phyloP scores from a whole-genome alignment of 64 coral and sea anemone species.

The Actinia equina region DNA sequence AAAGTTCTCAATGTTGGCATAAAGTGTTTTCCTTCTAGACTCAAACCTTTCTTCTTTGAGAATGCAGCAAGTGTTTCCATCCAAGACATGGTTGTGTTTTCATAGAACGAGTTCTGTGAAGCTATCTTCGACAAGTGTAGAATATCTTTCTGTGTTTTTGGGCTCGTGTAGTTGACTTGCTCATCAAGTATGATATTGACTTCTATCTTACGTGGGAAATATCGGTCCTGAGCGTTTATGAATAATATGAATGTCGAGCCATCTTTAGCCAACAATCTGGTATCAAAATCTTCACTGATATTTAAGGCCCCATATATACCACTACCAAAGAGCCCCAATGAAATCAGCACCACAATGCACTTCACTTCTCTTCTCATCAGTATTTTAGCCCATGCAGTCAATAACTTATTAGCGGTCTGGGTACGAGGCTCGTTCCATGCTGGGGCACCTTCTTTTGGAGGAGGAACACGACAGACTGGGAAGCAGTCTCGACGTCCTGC shows the following conservation, averaged over 20 bases:
- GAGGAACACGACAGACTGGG: constrained; percentile 41
- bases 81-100: constrained; percentile 43
- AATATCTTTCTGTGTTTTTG: constrained; percentile 37
- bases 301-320: constrained; percentile 45
- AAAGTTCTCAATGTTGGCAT: constrained; percentile 45
- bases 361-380: background rate
- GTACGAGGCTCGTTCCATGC: constrained; percentile 53
- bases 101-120: constrained; percentile 39
- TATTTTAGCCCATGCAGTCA: constrained; percentile 22
- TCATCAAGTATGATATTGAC: constrained; percentile 42
- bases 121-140: constrained; percentile 46
- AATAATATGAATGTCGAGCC: constrained; percentile 43
- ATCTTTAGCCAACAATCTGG: constrained; percentile 43
- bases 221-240: constrained; percentile 30
- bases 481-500: constrained; percentile 50
- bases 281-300: constrained; percentile 39
- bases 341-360: constrained; percentile 29
- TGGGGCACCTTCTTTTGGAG: constrained; percentile 36
- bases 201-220: constrained; percentile 44
- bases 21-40: constrained; percentile 38
- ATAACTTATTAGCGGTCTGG: constrained; percentile 31
- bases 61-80: constrained; percentile 39
- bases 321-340: constrained; percentile 17
- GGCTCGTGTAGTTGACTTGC: constrained; percentile 35
- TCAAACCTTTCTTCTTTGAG: background rate